Conservation (phyloP, 2,797 vertebrate species). For the Apogon talboti region DNA sequence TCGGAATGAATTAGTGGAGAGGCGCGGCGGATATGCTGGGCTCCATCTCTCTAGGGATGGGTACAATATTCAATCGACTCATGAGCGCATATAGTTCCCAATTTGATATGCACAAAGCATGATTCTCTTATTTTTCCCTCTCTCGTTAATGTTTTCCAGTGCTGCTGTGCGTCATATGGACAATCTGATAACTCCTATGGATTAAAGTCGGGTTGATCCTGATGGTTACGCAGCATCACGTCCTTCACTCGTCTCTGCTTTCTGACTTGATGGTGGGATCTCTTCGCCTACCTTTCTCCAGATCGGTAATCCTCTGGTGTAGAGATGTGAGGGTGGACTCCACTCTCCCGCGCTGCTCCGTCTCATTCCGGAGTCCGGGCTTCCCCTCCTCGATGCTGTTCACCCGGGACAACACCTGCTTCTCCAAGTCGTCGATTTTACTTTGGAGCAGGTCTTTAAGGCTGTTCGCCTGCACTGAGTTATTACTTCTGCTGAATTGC, state of each 20-base stretch:
- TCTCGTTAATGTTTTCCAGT: constrained; percentile 14
- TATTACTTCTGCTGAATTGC: constrained; percentile 96
- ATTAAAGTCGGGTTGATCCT: not conserved
- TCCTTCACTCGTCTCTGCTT: not conserved
- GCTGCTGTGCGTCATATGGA: constrained; percentile 6
- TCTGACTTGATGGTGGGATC: too few relatives aligned
- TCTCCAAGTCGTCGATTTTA: constrained; percentile 96
- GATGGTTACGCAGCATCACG: not conserved
- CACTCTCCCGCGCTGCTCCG: constrained; percentile 92
- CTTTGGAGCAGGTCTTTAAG: constrained; percentile 95
- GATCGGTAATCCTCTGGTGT: constrained; percentile 96
- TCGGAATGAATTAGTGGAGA: constrained; percentile 44
- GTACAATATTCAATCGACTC: constrained; percentile 27
- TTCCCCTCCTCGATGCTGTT: constrained; percentile 96
- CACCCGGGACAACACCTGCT: constrained; percentile 94
- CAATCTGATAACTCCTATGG: not conserved
- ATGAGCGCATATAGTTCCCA: constrained; percentile 27
- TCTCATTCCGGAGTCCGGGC: constrained; percentile 89
- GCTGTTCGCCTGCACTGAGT: constrained; percentile 92
- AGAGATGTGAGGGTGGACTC: constrained; percentile 94
- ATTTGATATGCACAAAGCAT: constrained; percentile 43
- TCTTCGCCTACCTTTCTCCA: constrained; percentile 91
- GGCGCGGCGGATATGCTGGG: constrained; percentile 8
- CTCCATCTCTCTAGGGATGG: constrained; percentile 32
- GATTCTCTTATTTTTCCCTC: constrained; percentile 20